A percentile compares a stretch with the other conserved stretches of the same genome.
Conservation (phyloP, 1,140 invertebrate species). For the Dendroctonus ponderosae region DNA sequence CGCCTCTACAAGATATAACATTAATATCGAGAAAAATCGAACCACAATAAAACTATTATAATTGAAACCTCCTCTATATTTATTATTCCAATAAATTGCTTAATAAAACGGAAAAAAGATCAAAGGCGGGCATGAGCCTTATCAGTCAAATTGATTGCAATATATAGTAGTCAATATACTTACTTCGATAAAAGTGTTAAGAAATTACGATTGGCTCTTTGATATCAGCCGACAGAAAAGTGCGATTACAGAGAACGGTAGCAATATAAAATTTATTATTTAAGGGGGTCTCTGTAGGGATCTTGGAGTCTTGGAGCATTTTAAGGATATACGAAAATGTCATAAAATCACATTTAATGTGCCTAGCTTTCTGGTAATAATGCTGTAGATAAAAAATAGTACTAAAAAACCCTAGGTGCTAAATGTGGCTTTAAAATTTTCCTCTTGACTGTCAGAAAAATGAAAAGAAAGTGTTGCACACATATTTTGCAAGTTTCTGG, state of each 20-base stretch:
- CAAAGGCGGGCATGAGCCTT: conserved; percentile 17
- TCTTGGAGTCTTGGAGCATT: too few species aligned
- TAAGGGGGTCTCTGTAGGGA: neutral
- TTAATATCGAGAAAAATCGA: too few species aligned
- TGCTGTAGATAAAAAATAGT: too few species aligned
- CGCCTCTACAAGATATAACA: too few species aligned
- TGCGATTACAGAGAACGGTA: conserved; percentile 32
- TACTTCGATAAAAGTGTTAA: conserved; percentile 28
- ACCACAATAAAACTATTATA: conserved; percentile 13
- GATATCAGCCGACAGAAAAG: conserved; percentile 23
- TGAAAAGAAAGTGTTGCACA: too few species aligned
- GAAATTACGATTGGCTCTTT: conserved; percentile 30
- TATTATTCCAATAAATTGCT: conserved; percentile 23
- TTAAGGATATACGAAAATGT: too few species aligned
- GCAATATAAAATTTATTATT: conserved; percentile 31
- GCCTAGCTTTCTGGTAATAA: too few species aligned
- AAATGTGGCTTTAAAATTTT: too few species aligned
- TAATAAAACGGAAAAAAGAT: conserved; percentile 16
- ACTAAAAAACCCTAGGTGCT: too few species aligned
- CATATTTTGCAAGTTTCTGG: too few species aligned
- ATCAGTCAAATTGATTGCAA: conserved; percentile 32
- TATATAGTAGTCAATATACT: conserved; percentile 37
- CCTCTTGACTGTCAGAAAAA: too few species aligned
- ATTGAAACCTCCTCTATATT: conserved; percentile 20
- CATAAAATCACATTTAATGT: too few species aligned